Evolutionary conservation across 2,113 vertebrate genomes (phyloP).

Genomic region (Sorex araneus): DNA sequence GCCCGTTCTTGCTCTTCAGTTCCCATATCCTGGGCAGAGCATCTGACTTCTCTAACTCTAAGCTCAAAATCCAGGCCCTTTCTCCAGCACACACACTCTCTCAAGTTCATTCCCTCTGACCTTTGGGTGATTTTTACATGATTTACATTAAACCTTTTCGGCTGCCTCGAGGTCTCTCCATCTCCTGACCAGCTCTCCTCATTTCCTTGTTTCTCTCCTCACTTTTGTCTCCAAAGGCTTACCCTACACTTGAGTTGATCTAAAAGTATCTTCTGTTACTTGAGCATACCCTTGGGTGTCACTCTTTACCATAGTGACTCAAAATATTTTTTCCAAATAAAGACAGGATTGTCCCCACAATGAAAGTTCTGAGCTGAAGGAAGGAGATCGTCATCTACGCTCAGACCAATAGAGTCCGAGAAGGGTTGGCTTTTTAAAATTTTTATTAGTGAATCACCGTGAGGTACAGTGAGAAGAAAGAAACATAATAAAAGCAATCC

Average conservation of each 20-base stretch:
- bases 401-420: neutral
- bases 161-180: neutral
- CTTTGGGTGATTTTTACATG: neutral
- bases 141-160: neutral
- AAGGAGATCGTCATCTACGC: neutral
- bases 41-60: neutral
- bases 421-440: neutral
- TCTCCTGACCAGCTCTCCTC: neutral
- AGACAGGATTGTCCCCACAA: neutral
- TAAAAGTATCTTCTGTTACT: neutral
- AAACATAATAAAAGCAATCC: no score
- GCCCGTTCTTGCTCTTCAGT: neutral
- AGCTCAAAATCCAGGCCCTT: neutral
- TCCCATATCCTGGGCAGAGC: neutral
- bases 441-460: no score
- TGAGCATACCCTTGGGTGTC: neutral
- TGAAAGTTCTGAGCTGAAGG: neutral
- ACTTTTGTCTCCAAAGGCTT: neutral
- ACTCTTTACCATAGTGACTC: slow-evolving; percentile 41
- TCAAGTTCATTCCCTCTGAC: neutral
- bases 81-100: neutral
- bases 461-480: no score
- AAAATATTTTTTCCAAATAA: slow-evolving; percentile 70
- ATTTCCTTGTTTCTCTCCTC: neutral
- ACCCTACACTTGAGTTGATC: neutral